Conservation (phyloP, 2,113 vertebrate species). For the Sorex araneus region DNA sequence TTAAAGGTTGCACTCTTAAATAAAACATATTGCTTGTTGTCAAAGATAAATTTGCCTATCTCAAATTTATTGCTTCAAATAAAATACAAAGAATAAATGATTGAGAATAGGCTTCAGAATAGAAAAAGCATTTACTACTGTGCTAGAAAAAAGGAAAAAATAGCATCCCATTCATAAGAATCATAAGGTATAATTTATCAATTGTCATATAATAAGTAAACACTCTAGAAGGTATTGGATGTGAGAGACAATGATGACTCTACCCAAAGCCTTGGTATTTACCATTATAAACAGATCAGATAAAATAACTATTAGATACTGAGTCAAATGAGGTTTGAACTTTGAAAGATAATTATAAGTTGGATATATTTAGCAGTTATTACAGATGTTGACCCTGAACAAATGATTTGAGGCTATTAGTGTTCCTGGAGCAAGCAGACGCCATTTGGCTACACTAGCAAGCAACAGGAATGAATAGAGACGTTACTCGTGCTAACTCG, state of each 20-base stretch:
- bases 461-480: no score
- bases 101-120: neutral
- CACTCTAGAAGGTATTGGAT: neutral
- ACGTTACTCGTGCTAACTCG: no score
- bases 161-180: neutral
- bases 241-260: neutral
- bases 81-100: neutral
- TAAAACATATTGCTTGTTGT: neutral
- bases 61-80: neutral
- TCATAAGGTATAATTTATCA: neutral
- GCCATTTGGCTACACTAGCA: no score
- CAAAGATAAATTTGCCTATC: neutral
- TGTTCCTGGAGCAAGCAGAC: no score
- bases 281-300: neutral
- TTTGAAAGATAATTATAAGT: neutral
- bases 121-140: neutral
- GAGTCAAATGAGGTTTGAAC: neutral
- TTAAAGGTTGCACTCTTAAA: neutral
- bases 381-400: neutral
- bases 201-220: neutral
- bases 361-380: neutral
- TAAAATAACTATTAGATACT: neutral
- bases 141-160: neutral
- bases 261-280: neutral
- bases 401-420: no score